Evolutionary conservation across 2,888 invertebrate species (phyloP), one percentile per base, ranked within the genome.

Genomic region (Agrochola litura): DNA sequence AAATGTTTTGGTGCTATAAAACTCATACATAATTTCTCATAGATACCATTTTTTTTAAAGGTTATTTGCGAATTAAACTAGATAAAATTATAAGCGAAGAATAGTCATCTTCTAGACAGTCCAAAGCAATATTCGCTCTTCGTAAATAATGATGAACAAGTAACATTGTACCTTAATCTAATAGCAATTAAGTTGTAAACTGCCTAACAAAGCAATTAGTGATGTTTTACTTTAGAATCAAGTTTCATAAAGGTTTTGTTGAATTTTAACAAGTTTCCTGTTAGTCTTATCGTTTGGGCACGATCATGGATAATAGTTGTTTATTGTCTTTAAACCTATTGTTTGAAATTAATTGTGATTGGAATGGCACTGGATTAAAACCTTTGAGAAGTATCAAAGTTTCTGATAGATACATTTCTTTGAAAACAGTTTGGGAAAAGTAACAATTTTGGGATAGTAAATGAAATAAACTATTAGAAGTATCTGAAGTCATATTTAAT

Each of bases 241-340:
- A 76, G 68, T 74, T 37, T 72, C 69, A 84, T 81, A 76, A 76
- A 83, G 69, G 83, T 73, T 83, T 76, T 58, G 73, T 69, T 72
- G 43, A 81, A 81, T 66, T 66, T 46, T 46, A 73, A 70, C 67
- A 56, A 73, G 70, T 85, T 61, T 41, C 49, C 10, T 37, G 67
- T 46, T 22, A 19, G 22, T 58, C 14, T 58, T 68, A 66, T 80
- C 73, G 76, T 61, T 60, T 76, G 54, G 60, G 64, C 58, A 60
- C 43, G 52, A 67, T 69, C 41, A 12, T 14, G n/a, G 63, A 71
- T 60, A 54, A 67, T 67, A 75, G 72, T 66, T 77, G 41, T 82
- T 74, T 69, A 60, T 66, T 54, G 60, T 37, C 25, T 58, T 58
- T n/a, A 8, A 19, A 67, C 12, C 54, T 63, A 76, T 73, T 81